Percentiles rank a stretch among this genome's conserved stretches.
phyloP scores from a whole-genome alignment of 2,888 invertebrate genomes.

The Agrotis ipsilon region DNA sequence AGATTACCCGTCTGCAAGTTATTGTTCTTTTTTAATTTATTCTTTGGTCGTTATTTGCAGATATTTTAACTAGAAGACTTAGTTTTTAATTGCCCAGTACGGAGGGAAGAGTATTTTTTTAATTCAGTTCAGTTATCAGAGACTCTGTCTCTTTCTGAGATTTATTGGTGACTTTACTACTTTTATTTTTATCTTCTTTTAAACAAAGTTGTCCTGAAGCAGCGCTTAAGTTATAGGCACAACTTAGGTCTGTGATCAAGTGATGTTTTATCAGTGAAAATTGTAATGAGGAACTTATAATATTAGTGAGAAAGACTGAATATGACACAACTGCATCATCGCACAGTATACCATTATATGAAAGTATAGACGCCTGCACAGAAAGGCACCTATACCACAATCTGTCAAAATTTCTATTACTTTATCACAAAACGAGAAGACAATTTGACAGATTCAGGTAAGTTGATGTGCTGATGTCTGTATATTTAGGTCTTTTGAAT shows the following conservation, averaged over 20 bases:
- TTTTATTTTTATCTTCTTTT: slow-evolving; percentile 39
- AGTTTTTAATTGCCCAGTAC: slow-evolving; percentile 37
- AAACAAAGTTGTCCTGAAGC: not conserved
- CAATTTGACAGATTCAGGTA: too few species aligned
- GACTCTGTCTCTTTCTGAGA: slow-evolving; percentile 22
- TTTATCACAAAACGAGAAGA: too few species aligned
- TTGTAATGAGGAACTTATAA: not conserved
- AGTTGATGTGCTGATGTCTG: too few species aligned
- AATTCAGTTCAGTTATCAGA: slow-evolving; percentile 14
- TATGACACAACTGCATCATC: not conserved
- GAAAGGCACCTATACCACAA: too few species aligned
- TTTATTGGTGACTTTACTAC: slow-evolving; percentile 27
- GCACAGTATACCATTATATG: too few species aligned
- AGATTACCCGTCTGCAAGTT: slow-evolving; percentile 57
- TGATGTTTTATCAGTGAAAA: not conserved
- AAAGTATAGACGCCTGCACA: too few species aligned
- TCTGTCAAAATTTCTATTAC: too few species aligned
- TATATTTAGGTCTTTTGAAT: not conserved
- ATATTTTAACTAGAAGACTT: slow-evolving; percentile 50
- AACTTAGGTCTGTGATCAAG: not conserved
- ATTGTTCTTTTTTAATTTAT: slow-evolving; percentile 64
- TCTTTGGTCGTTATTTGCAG: slow-evolving; percentile 61
- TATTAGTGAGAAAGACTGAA: not conserved
- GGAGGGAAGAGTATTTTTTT: slow-evolving; percentile 22
- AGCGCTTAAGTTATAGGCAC: not conserved